These are phyloP conservation scores for Apotomis capreana DNA, from an alignment of 2,888 invertebrate species.

Conservation along the genomic window DNA sequence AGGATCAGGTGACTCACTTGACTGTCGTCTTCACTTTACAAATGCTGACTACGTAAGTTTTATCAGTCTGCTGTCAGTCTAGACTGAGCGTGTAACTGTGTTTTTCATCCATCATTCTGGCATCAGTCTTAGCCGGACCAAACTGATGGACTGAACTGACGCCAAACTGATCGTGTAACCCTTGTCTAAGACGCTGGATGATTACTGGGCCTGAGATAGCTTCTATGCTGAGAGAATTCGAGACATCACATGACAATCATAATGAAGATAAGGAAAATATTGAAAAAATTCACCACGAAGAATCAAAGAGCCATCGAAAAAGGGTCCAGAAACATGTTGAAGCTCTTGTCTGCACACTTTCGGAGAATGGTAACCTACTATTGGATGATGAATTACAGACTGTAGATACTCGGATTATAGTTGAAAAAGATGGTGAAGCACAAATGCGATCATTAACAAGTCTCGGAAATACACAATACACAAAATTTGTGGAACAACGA, in stretches of 20 bases:
- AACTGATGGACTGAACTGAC: no score
- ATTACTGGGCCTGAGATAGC: constrained; percentile 42
- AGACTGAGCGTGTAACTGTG: no score
- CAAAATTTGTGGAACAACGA: constrained; percentile 32
- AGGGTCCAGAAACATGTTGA: constrained; percentile 41
- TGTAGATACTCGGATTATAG: constrained; percentile 39
- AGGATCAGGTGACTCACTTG: no score
- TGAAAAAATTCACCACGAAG: constrained; percentile 40
- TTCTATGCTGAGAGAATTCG: constrained; percentile 38
- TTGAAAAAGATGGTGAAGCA: constrained; percentile 40
- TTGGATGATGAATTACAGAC: constrained; percentile 36
- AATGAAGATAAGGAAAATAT: constrained; percentile 35
- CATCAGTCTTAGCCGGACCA: no score
- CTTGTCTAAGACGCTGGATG: constrained; percentile 43
- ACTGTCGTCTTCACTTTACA: no score
- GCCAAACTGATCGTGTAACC: no score
- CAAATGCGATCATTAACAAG: constrained; percentile 38
- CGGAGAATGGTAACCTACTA: constrained; percentile 37
- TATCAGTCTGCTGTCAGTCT: no score
- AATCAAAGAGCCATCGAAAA: constrained; percentile 42
- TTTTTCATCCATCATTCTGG: no score
- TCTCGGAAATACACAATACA: constrained; percentile 31
- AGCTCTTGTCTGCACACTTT: constrained; percentile 35
- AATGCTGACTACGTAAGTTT: no score
- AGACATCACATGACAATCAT: constrained; percentile 38